Conservation (phyloP, 2,113 vertebrate genomes). For the Hippotragus niger region DNA sequence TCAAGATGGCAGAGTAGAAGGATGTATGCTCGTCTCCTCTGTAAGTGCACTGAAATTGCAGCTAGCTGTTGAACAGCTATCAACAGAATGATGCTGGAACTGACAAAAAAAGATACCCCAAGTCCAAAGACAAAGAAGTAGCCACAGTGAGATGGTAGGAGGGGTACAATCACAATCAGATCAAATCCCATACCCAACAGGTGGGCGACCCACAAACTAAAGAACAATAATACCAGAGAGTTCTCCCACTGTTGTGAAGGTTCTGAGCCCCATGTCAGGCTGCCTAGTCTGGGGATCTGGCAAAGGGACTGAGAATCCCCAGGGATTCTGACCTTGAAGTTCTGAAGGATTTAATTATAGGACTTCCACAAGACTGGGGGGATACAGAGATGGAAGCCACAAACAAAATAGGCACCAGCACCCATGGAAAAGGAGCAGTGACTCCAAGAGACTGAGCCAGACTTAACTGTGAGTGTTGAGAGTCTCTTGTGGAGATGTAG, state of each 20-base stretch:
- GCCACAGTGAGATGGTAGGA: neutral
- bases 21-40: neutral
- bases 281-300: neutral
- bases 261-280: neutral
- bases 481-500: neutral
- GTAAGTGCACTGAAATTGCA: neutral
- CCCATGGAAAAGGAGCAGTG: neutral
- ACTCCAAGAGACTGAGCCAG: neutral
- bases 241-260: neutral
- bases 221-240: neutral
- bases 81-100: neutral
- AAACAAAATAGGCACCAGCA: neutral
- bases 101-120: neutral
- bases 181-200: neutral
- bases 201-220: neutral
- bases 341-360: neutral
- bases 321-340: neutral
- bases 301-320: neutral
- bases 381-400: neutral
- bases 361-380: neutral
- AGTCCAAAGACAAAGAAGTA: neutral
- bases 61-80: neutral
- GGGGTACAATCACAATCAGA: neutral
- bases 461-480: neutral
- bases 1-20: neutral